A percentile compares a stretch with the other conserved stretches of the same genome.
These are phyloP conservation scores for Mustela nigripes DNA, from an alignment of 2,113 vertebrate species.

Conservation along the genomic window DNA sequence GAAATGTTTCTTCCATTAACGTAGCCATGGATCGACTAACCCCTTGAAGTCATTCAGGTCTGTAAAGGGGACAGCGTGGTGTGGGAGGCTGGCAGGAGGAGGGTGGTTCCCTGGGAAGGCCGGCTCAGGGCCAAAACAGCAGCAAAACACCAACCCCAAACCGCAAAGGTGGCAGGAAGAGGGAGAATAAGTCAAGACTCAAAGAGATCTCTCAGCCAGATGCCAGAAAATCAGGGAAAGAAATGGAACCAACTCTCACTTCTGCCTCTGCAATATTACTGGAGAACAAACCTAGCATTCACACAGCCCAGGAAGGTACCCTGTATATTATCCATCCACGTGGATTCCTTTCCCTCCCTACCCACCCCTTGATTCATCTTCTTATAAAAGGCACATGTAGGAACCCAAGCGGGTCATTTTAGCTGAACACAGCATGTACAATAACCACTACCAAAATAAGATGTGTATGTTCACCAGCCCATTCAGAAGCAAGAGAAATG, in stretches of 20 bases:
- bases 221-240: not conserved
- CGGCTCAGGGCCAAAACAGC: not conserved
- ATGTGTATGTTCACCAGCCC: not conserved
- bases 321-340: not conserved
- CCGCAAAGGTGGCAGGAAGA: not conserved
- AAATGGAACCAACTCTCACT: not conserved
- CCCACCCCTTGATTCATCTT: not conserved
- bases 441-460: not conserved
- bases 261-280: not conserved
- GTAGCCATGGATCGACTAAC: slow-evolving; percentile 7
- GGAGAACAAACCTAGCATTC: not conserved
- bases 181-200: not conserved
- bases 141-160: not conserved
- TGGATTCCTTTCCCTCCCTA: not conserved
- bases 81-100: not conserved
- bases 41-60: not conserved
- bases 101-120: not conserved
- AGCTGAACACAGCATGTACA: not conserved
- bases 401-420: not conserved
- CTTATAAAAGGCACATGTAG: not conserved
- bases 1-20: slow-evolving; percentile 67
- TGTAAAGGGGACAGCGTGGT: not conserved
- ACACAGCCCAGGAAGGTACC: not conserved
- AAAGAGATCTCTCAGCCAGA: not conserved
- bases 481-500: not conserved